Base-by-base conservation (phyloP, 1,140 invertebrate species). In the Amyelois transitella region DNA sequence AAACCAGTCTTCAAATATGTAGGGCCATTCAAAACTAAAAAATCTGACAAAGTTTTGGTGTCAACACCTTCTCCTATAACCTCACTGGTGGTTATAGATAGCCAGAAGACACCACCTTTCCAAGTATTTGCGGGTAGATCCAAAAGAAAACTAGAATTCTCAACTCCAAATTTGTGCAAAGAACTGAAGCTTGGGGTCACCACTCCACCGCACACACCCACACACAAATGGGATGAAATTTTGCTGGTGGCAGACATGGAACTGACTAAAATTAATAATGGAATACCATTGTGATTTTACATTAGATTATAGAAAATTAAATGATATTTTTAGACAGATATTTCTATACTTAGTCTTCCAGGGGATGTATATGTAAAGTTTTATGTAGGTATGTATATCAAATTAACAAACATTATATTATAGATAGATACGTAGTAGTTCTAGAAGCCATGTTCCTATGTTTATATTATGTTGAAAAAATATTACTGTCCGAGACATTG, bases 1-100 rank as follows among this genome's bases (percentile, higher is more conserved):
- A 93, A 93, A 72, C 92, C 92, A 59, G 91, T 92, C 59, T 94
- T 92, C 77, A 90, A 90, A 65, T 94, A 94, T 79, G 91, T 91
- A 55, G 93, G 93, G 17, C 92, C 92, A 32, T 71, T 72, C 53
- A 86, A 83, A 62, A 64, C 74, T 58, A 86, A 86, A 52, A 84
- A 79, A 53, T 50, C 66, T 69, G 77, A 81, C 1, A 75, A 77
- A 20, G 32, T 66, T 47, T 19, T 69, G 21, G 21, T 68, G 4
- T 51, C 52, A 6, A 85, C 75, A 60, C 75, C 75, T 53, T 83
- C 82, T 77, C 64, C 87, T 1, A 70, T 87, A 28, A 89, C 87
- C 18, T 86, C 88, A 17, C 55, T 86, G 2, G 66, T 79, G 38
- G 43, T 77, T 45, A 53, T 77, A 50, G 73, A 75, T 52, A 69